Base-by-base conservation (phyloP, 1,140 invertebrate genomes). In the Ooceraea biroi region DNA sequence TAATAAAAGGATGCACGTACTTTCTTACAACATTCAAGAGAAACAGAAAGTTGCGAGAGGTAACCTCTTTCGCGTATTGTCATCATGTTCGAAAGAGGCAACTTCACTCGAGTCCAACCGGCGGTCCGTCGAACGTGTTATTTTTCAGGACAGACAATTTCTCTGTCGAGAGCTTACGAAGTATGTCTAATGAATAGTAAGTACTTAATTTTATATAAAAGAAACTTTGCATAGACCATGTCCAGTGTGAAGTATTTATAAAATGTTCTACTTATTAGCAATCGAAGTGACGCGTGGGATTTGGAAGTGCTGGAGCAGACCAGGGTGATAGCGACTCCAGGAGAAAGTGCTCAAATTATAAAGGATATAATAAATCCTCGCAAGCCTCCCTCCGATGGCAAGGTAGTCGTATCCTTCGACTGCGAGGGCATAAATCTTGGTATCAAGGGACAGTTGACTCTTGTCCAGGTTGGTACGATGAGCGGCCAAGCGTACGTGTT, bases 361-460 rank as follows among this genome's bases (percentile, higher is more conserved):
- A 97, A 97, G 48, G 96, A 97, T 65, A 97, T 99, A 72, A 95
- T 98, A 88, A 95, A 95, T 88, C 94, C 95, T n/a, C 95, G 95
- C 58, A 95, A 96, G 88, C 92, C 94, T 89, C 83, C 92, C 91
- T 14, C 90, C 27, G 93, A 95, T 76, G 95, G 95, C 63, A 95
- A 94, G 82, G 93, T 95, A 44, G 96, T 97, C 50, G 94, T 99
- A 36, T 97, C 97, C 0, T 96, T 98, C 86, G 98, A 99, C 93
- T 98, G 97, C 88, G 98, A 99, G 95, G 98, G 98, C 22, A 97
- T 99, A 8, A 99, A 98, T 95, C 94, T 98, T 44, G 98, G 98
- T 1, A 93, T 96, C 0, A 98, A 97, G 91, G 98, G 97, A 17
- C 96, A 96, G 87, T 94, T 99, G 30, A 99, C 98, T 0, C 93